Percentiles rank a stretch among this genome's conserved stretches.
These are phyloP conservation scores for Borostomias antarcticus DNA, from an alignment of 2,797 vertebrate genomes.

Conservation along the genomic window DNA sequence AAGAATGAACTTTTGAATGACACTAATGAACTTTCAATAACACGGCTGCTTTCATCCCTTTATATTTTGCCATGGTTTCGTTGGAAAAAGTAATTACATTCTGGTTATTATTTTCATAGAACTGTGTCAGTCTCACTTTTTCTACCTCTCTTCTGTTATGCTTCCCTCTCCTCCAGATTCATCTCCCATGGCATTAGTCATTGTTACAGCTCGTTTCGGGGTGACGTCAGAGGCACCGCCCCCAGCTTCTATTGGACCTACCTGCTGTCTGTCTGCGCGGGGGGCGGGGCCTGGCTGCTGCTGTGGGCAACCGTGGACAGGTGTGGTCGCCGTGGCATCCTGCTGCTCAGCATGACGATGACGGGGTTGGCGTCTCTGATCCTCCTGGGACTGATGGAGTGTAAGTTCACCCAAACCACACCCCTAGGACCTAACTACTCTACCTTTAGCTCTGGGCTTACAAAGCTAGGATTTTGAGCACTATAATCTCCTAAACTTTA, in stretches of 20 bases:
- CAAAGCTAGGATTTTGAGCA: too few relatives aligned
- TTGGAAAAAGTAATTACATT: too few relatives aligned
- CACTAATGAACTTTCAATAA: too few relatives aligned
- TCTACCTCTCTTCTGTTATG: not conserved
- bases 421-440: too few relatives aligned
- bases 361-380: conserved; percentile 87
- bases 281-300: conserved; percentile 83
- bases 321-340: conserved; percentile 87
- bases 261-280: conserved; percentile 84
- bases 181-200: conserved; percentile 90
- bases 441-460: not conserved
- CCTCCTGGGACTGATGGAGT: conserved; percentile 87
- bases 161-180: conserved; percentile 71
- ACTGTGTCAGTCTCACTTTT: conserved; percentile 26
- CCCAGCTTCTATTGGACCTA: conserved; percentile 87
- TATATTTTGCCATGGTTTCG: too few relatives aligned
- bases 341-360: conserved; percentile 86
- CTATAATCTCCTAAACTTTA: too few relatives aligned
- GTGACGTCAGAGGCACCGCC: conserved; percentile 77
- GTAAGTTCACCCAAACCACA: conserved; percentile 80
- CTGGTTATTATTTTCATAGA: too few relatives aligned
- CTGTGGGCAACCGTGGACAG: conserved; percentile 85
- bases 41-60: too few relatives aligned
- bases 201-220: conserved; percentile 87
- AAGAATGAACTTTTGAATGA: too few relatives aligned